Evolutionary conservation across 2,888 invertebrate species (phyloP), one percentile per base, ranked within the genome.

Genomic region (Apodemia hepburni): DNA sequence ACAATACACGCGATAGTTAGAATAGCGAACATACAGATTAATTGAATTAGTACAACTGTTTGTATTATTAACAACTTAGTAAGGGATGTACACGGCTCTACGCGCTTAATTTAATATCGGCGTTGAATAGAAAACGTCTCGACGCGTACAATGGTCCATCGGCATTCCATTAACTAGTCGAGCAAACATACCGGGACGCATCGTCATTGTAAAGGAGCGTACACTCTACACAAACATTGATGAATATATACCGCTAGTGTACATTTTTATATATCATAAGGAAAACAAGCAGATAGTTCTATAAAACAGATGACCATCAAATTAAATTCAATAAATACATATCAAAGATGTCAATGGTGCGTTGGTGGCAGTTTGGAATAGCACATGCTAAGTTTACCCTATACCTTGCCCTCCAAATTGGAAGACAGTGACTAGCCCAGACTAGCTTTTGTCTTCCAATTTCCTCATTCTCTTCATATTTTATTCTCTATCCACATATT

Each of bases 161-260:
- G 85, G 84, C 78, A 84, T 89, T 87, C 89, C 85, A 89, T 89
- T 89, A 87, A 88, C 87, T 82, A 85, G 81, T 75, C 81, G 79
- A 77, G 81, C 83, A 88, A 87, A 89, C 84, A 88, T 71, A 71
- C 69, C 76, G 77, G 79, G 79, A 80, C 82, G 81, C 83, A 81
- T 82, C 79, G 81, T 76, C 80, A 76, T 76, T 76, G 78, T 85
- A 83, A 66, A 35, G 69, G 29, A 35, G 64, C 38, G 8, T 61
- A 57, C 59, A 65, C 68, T 70, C 65, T 61, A 51, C 5, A 49
- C 49, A 22, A 22, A 11, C 22, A 22, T 38, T 38, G 3, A 38
- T 17, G 54, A 17, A 62, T 49, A 35, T 61, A 64, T 58, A 58
- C 60, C 47, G 58, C 57, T 33, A 7, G 33, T 8, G 8, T 33